Percentiles rank a stretch among this genome's conserved stretches.
Conservation (phyloP, 2,888 invertebrate species). For the Pristionchus maxplancki region DNA sequence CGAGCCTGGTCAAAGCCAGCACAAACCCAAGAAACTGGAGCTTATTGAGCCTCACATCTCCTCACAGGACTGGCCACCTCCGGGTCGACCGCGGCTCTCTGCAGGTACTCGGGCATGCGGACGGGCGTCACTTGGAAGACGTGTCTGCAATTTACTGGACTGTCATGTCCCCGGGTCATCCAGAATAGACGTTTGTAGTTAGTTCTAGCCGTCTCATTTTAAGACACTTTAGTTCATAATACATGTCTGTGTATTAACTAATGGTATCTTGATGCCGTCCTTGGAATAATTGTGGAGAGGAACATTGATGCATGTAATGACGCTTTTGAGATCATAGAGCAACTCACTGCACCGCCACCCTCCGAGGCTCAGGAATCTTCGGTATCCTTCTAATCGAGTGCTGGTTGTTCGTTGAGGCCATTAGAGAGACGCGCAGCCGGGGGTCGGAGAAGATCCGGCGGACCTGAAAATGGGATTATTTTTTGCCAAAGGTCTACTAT, state of each 20-base stretch:
- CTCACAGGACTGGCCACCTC: not conserved
- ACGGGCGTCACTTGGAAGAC: slow-evolving; percentile 20
- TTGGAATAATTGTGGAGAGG: too few relatives aligned
- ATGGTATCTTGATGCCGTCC: too few relatives aligned
- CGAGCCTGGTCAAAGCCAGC: too few relatives aligned
- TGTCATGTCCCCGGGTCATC: too few relatives aligned
- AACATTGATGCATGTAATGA: too few relatives aligned
- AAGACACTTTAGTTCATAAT: too few relatives aligned
- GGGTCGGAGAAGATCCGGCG: slow-evolving; percentile 44
- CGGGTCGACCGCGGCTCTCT: not conserved
- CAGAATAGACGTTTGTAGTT: too few relatives aligned
- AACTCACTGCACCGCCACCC: not conserved
- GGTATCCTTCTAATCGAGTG: not conserved
- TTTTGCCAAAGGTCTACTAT: not conserved
- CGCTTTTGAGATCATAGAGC: not conserved
- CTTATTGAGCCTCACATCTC: not conserved
- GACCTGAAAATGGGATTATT: not conserved
- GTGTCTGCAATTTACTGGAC: slow-evolving; percentile 23
- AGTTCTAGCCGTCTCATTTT: too few relatives aligned
- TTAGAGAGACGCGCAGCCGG: slow-evolving; percentile 6
- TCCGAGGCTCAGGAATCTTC: not conserved
- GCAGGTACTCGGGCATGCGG: slow-evolving; percentile 1
- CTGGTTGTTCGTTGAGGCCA: not conserved
- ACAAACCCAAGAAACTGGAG: too few relatives aligned
- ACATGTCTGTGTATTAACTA: too few relatives aligned